These are phyloP conservation scores for Anguilla megastoma DNA, from an alignment of 2,797 vertebrate genomes.

Conservation along the genomic window DNA sequence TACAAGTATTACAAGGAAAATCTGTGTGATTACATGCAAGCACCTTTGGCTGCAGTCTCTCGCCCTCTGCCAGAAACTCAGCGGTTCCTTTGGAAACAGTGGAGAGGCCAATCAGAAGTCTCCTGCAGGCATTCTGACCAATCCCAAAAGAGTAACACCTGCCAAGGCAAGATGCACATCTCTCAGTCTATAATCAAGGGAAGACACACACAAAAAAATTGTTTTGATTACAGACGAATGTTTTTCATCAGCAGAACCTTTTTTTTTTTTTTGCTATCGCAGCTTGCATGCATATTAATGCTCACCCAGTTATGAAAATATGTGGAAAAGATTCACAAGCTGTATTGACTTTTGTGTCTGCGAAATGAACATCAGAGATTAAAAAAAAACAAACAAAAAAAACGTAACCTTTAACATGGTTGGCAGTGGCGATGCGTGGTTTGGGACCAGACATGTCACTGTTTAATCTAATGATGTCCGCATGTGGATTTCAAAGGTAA, in stretches of 20 bases:
- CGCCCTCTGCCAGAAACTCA: constrained; percentile 84
- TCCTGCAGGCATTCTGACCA: constrained; percentile 81
- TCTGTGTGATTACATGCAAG: constrained; percentile 47
- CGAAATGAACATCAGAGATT: not conserved
- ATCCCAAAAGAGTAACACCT: constrained; percentile 93
- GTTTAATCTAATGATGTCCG: not conserved
- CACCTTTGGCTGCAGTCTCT: constrained; percentile 93
- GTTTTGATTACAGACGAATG: not conserved
- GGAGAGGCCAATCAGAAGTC: constrained; percentile 83
- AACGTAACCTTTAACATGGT: not conserved
- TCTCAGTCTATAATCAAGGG: not conserved
- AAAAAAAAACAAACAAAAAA: not conserved
- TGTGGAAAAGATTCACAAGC: not conserved
- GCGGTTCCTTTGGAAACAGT: constrained; percentile 83
- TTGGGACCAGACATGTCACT: not conserved
- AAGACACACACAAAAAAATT: constrained; percentile 17
- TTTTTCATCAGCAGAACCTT: not conserved
- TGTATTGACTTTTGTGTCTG: not conserved
- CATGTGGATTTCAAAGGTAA: not conserved
- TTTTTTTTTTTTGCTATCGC: not conserved
- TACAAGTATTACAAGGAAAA: constrained; percentile 45
- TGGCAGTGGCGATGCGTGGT: not conserved
- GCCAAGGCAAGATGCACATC: constrained; percentile 32
- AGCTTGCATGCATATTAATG: not conserved
- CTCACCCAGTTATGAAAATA: not conserved